Percentiles rank a stretch among this genome's conserved stretches.
These are phyloP conservation scores for Tetraneura akinire DNA, from an alignment of 1,140 invertebrate genomes.

Conservation along the genomic window DNA sequence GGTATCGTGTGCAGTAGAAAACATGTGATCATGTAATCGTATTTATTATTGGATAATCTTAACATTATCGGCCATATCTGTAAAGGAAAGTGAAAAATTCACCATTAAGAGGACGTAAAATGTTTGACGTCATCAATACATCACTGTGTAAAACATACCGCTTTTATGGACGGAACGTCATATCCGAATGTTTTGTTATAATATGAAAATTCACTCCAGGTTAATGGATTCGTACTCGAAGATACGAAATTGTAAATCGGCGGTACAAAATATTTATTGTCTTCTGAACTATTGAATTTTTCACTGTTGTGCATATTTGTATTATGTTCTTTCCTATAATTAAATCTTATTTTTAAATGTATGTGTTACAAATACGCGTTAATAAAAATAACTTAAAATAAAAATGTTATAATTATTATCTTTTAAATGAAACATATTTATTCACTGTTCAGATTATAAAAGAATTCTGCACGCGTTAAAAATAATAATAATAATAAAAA, in stretches of 20 bases:
- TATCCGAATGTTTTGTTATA: background rate
- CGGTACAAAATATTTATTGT: background rate
- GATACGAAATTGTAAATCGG: slow-evolving; percentile 75
- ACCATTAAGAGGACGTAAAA: no score
- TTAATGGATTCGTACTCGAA: slow-evolving; percentile 68
- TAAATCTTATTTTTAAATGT: background rate
- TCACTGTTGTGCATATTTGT: background rate
- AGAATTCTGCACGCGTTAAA: no score
- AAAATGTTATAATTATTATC: no score
- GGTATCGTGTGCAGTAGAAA: slow-evolving; percentile 51
- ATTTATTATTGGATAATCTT: slow-evolving; percentile 35
- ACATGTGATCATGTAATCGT: slow-evolving; percentile 18
- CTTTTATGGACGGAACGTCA: background rate
- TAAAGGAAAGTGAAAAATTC: slow-evolving; percentile 57
- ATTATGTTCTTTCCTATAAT: slow-evolving; percentile 56
- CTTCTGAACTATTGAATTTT: background rate
- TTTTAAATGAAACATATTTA: no score
- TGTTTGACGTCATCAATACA: no score
- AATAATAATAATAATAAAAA: no score
- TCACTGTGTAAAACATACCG: background rate
- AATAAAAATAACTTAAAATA: no score
- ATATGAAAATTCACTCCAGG: slow-evolving; percentile 66
- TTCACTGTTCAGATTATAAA: no score
- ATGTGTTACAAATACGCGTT: no score
- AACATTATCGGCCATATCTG: slow-evolving; percentile 54